Conservation (phyloP, 2,113 vertebrate species). For the Mandrillus leucophaeus region DNA sequence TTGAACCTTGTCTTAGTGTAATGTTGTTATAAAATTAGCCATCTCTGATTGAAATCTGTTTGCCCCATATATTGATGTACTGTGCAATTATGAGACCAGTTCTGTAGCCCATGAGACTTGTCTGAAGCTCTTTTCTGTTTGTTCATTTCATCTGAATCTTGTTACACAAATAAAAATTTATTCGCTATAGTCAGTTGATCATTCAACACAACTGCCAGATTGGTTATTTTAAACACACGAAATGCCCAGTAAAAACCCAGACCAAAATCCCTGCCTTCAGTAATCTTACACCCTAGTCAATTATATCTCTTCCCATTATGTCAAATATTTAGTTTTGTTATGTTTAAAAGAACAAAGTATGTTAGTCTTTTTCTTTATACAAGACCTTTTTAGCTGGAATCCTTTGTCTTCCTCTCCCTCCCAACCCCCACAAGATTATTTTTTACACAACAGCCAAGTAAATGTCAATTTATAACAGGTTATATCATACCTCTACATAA, state of each 20-base stretch:
- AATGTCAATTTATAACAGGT: not conserved
- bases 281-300: not conserved
- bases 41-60: not conserved
- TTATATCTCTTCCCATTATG: not conserved
- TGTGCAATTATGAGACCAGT: not conserved
- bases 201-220: not conserved
- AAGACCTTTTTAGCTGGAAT: not conserved
- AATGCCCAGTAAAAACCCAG: not conserved
- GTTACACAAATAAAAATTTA: slow-evolving; percentile 28
- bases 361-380: not conserved
- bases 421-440: not conserved
- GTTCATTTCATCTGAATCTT: slow-evolving; percentile 13
- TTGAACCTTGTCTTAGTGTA: not conserved
- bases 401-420: not conserved
- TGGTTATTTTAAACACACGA: not conserved
- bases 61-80: not conserved
- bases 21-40: not conserved
- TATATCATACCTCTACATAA: too few relatives aligned
- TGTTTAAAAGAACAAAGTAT: not conserved
- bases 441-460: not conserved
- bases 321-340: not conserved
- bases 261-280: not conserved
- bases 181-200: not conserved
- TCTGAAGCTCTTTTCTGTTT: not conserved
- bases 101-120: not conserved